Evolutionary conservation across 2,113 vertebrate genomes (phyloP).

Genomic region (Chrysemys picta): DNA sequence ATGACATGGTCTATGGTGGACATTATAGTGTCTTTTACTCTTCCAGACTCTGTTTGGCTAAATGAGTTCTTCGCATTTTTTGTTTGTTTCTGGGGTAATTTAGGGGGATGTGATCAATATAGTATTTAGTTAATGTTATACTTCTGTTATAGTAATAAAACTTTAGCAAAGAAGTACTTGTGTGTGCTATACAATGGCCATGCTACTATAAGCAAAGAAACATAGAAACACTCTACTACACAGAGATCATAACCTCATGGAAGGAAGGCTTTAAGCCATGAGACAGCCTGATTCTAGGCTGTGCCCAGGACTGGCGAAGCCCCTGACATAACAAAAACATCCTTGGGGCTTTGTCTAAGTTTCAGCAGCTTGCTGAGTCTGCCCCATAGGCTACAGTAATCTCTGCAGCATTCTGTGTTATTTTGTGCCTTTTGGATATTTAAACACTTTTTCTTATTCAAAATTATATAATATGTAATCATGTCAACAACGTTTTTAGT

Average conservation of each 20-base stretch:
- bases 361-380: not conserved
- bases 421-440: not conserved
- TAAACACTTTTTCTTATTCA: not conserved
- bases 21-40: not conserved
- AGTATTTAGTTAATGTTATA: not conserved
- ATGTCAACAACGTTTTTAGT: not conserved
- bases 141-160: not conserved
- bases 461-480: not conserved
- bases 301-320: not conserved
- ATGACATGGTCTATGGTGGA: not conserved
- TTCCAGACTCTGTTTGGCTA: not conserved
- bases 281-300: not conserved
- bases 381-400: not conserved
- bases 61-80: not conserved
- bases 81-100: not conserved
- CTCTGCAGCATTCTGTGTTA: not conserved
- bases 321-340: not conserved
- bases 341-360: not conserved
- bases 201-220: not conserved
- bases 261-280: not conserved
- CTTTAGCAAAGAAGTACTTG: not conserved
- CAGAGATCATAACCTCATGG: not conserved
- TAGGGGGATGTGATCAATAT: not conserved
- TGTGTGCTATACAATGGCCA: not conserved
- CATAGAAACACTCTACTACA: not conserved